Evolutionary conservation across 2,797 vertebrate species (phyloP), one percentile per base, ranked within the genome.

Genomic region (Pangasius sanitwongsei): DNA sequence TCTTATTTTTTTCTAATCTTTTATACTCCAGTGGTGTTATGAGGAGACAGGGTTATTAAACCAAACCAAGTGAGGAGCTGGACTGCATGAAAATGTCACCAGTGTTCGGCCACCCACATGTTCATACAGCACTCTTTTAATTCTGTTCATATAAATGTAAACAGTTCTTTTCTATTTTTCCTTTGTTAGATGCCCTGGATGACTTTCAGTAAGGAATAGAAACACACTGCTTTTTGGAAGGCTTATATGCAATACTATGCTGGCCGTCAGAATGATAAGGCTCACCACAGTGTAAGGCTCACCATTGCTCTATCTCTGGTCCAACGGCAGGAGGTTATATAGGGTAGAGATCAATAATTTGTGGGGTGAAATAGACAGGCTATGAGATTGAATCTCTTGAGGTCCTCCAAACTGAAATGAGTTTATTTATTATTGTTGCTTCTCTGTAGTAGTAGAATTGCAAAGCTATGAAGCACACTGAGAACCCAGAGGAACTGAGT

Each of bases 21-120:
- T 59, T 74, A 23, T n/a, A 34, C 4, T 75, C 55, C 44, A 65
- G 13, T 28, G 13, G 57, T 50, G 8, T 85, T 65, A 77, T 61
- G 53, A 37, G 11, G 37, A 83, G 34, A 34, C n/a, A 31, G 59
- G 41, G 41, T 63, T 34, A 50, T 41, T 55, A 90, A 85, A 87
- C 67, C 2, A 53, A n/a, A 15, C 67, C 23, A 65, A 31, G 41
- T 67, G 69, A 75, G 41, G 20, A 74, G 11, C 41, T 6, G 23
- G 11, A 48, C 37, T 48, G 11, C 41, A 28, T 15, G 9, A 44
- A 74, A 74, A 74, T 75, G 23, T 75, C 20, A 23, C 41, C 41
- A 28, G 41, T 25, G 20, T 74, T 74, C 48, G 23, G 41, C 44
- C 25, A 50, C 12, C 74, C 44, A 50, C 44, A 77, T 15, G 5